A percentile compares a stretch with the other conserved stretches of the same genome.
Conservation (phyloP, 37 sponge, comb jelly and placozoan genomes). For the Spongilla lacustris region DNA sequence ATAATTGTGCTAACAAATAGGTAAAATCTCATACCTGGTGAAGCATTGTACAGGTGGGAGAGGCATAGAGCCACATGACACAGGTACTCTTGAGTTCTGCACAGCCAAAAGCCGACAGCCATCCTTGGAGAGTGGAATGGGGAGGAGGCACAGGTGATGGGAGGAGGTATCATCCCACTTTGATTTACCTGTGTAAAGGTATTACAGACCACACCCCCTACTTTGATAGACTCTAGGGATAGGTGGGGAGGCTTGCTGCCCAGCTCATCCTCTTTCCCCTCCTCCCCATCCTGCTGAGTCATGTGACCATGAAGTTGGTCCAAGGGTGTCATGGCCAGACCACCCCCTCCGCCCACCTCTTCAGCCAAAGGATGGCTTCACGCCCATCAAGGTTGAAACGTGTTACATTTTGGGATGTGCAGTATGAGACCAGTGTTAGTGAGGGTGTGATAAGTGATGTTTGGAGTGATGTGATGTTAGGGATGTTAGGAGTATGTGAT, state of each 20-base stretch:
- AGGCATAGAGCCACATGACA: constrained; percentile 9
- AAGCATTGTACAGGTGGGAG: too few species aligned
- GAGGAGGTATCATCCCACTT: background rate
- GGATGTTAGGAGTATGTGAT: too few species aligned
- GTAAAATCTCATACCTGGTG: too few species aligned
- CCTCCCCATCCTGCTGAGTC: background rate
- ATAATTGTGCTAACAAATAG: too few species aligned
- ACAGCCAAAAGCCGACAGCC: constrained; percentile 40
- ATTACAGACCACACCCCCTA: background rate
- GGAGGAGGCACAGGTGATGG: background rate
- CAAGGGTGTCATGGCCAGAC: background rate
- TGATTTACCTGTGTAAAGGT: background rate
- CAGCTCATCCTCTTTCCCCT: background rate
- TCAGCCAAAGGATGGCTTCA: too few species aligned
- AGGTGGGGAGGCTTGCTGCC: background rate
- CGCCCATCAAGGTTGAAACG: too few species aligned
- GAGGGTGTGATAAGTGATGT: too few species aligned
- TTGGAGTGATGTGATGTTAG: too few species aligned
- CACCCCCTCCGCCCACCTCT: too few species aligned
- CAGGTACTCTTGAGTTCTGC: constrained; percentile 52
- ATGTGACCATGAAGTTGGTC: background rate
- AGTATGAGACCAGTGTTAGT: too few species aligned
- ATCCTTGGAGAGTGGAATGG: constrained; percentile 12
- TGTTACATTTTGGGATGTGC: too few species aligned
- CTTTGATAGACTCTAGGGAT: background rate